Evolutionary conservation across 2,888 invertebrate genomes (phyloP), one percentile per base, ranked within the genome.

Genomic region (Drosophila setosimentum): DNA sequence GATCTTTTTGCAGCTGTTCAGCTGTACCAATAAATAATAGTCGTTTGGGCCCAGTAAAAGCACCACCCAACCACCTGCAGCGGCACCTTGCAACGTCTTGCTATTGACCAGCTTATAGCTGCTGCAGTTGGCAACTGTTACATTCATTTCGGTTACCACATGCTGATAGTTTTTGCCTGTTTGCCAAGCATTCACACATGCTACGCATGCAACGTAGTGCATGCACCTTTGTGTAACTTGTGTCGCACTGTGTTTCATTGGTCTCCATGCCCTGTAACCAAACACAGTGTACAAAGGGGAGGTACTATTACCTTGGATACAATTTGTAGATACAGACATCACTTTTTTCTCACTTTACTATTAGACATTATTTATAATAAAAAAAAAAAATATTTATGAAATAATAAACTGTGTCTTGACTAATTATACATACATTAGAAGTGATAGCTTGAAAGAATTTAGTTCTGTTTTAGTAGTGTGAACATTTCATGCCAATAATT

Each of bases 161-260:
- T 55, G 65, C 49, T 37, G 66, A 24, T 30, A 48, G 13, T 57
- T 72, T 64, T 57, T 40, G 50, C 29, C 50, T 35, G 33, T 50
- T 67, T 59, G 49, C 42, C 49, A 50, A 49, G 70, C 70, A n/a
- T 57, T 50, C 50, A 55, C 40, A 63, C 42, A 55, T 27, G 42
- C 16, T 40, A 59, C 66, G 49, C 49, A 54, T 11, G 24, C 16
- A 10, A 29, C 53, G 3, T 32, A 21, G 4, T 18, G 30, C 40
- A 62, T 3, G 30, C 32, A n/a, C 21, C 40, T 65, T 62, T 66
- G 49, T 66, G 48, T 50, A 63, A 32, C 49, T 54, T 68, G 45
- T 61, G 63, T 40, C 45, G 62, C 60, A 72, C 48, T 68, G 63
- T 48, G 42, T 71, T 71, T 71, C 65, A 73, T 76, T 66, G 67